These are phyloP conservation scores for Zapus hudsonius DNA, from an alignment of 2,113 vertebrate species.

Conservation along the genomic window DNA sequence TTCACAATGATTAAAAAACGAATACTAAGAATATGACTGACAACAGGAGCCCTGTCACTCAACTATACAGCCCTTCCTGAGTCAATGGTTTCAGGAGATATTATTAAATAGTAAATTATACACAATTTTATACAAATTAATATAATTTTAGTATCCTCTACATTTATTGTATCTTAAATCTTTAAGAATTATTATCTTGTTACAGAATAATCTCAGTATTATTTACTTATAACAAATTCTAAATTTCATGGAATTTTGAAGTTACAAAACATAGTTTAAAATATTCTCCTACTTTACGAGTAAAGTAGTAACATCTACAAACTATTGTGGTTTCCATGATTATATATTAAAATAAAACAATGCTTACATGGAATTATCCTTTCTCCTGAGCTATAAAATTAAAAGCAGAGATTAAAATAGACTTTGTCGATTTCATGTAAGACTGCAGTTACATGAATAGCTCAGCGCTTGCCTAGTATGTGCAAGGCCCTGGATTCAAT, in stretches of 20 bases:
- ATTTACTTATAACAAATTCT: slow-evolving; percentile 16
- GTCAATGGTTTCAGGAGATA: neutral
- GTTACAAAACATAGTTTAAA: neutral
- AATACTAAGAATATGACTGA: neutral
- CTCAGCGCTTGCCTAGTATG: neutral
- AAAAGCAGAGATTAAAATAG: slow-evolving; percentile 27
- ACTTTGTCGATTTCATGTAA: neutral
- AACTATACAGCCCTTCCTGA: neutral
- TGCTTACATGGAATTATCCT: neutral
- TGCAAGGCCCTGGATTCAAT: neutral
- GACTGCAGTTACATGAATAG: neutral
- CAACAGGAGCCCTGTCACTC: neutral
- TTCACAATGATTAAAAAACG: neutral
- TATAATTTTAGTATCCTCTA: neutral
- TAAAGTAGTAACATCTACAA: neutral
- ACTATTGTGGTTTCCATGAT: neutral
- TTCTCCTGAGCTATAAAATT: neutral
- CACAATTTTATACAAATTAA: neutral
- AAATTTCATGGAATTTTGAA: slow-evolving; percentile 17
- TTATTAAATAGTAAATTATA: neutral
- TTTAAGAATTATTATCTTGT: neutral
- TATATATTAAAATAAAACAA: slow-evolving; percentile 21
- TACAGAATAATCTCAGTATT: slow-evolving; percentile 10
- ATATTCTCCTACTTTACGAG: neutral
- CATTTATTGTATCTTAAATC: neutral